Percentiles rank a stretch among this genome's conserved stretches.
Conservation (phyloP, 2,113 vertebrate genomes). For the Galbula dea region DNA sequence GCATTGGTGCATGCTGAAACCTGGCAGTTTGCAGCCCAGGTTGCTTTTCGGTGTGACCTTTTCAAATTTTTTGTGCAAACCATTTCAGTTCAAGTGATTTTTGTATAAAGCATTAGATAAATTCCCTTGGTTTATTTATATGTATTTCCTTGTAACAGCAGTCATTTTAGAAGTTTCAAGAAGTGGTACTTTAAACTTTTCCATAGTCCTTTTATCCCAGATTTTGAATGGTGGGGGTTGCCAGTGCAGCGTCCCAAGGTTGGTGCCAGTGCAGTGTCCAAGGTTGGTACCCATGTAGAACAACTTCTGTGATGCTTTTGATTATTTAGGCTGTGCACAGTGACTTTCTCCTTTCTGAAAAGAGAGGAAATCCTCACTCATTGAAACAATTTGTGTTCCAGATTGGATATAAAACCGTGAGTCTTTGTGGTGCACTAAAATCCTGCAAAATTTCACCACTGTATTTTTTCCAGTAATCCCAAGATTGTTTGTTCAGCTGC, state of each 20-base stretch:
- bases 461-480: constrained; percentile 17
- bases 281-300: background rate
- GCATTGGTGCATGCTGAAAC: background rate
- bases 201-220: background rate
- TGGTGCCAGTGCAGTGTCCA: background rate
- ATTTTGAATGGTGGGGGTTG: background rate
- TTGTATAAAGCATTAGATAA: background rate
- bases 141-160: background rate
- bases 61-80: background rate
- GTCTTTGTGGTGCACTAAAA: constrained; percentile 14
- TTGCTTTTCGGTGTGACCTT: background rate
- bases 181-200: background rate
- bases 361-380: constrained; percentile 14
- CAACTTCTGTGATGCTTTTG: background rate
- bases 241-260: background rate
- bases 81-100: background rate
- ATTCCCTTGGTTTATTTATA: background rate
- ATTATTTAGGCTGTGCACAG: background rate
- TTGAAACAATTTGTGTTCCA: constrained; percentile 26
- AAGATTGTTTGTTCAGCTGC: constrained; percentile 44
- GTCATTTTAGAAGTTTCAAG: background rate
- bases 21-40: background rate
- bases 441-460: background rate
- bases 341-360: background rate
- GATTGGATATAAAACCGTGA: background rate